A percentile compares a stretch with the other conserved stretches of the same genome.
Conservation (phyloP, 2,113 vertebrate genomes). For the Malurus alboscapulatus region DNA sequence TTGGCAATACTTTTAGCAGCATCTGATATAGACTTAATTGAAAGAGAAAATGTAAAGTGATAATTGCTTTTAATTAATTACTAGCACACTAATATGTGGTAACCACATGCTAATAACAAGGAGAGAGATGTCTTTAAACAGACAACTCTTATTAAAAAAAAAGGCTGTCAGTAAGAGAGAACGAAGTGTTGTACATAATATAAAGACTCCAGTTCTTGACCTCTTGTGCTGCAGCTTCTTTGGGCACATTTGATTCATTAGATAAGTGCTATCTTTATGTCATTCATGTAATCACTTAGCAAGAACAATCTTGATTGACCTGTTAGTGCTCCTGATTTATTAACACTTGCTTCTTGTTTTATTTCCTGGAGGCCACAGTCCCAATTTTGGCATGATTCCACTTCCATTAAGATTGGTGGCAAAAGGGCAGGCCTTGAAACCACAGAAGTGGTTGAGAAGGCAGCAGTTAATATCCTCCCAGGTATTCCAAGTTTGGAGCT, state of each 20-base stretch:
- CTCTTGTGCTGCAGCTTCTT: not conserved
- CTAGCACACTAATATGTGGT: not conserved
- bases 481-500: not conserved
- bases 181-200: not conserved
- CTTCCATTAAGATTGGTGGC: conserved; percentile 24
- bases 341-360: not conserved
- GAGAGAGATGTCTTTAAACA: not conserved
- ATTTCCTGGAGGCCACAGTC: not conserved
- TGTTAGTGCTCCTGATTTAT: not conserved
- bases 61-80: not conserved
- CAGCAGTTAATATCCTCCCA: not conserved
- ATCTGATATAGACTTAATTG: not conserved
- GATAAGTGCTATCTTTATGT: not conserved
- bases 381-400: conserved; percentile 4
- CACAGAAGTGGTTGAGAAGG: not conserved
- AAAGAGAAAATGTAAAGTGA: not conserved
- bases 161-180: not conserved
- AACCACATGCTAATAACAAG: not conserved
- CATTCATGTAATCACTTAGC: not conserved
- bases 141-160: not conserved
- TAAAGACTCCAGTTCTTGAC: not conserved
- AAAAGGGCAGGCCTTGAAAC: conserved; percentile 30
- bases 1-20: not conserved
- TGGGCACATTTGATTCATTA: not conserved
- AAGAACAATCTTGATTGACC: not conserved